phyloP scores from a whole-genome alignment of 2,113 vertebrate species.

The Spermophilus dauricus region DNA sequence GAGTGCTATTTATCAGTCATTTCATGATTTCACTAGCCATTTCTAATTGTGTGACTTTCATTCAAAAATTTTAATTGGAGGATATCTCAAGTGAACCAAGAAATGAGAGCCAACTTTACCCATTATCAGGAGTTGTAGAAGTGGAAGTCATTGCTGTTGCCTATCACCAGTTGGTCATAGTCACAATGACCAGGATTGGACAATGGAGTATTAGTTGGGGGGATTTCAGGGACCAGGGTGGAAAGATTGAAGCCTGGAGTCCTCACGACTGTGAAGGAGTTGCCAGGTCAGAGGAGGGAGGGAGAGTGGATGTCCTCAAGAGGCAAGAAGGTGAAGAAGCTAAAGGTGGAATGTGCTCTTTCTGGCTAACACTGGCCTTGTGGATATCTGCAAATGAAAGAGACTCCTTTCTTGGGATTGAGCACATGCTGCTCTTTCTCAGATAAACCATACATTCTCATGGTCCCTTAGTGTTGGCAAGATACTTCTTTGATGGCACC shows the following conservation, averaged over 20 bases:
- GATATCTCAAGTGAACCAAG: background rate
- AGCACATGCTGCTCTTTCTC: too few relatives aligned
- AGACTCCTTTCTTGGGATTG: background rate
- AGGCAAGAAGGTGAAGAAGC: background rate
- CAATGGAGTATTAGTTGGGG: too few relatives aligned
- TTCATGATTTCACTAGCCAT: background rate
- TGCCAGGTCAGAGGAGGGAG: background rate
- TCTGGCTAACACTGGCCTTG: background rate
- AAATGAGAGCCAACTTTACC: background rate
- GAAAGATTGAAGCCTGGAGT: background rate
- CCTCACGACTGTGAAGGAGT: too few relatives aligned
- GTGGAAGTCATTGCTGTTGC: background rate
- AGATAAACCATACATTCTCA: background rate
- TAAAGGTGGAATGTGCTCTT: background rate
- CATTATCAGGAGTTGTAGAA: background rate
- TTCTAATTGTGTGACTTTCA: background rate
- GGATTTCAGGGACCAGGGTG: background rate
- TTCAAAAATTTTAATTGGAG: background rate
- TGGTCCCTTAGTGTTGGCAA: background rate
- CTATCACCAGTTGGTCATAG: background rate
- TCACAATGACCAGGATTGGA: background rate
- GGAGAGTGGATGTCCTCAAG: background rate
- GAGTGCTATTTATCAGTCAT: background rate
- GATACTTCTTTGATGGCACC: background rate
- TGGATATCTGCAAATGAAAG: background rate